A percentile compares a stretch with the other conserved stretches of the same genome.
Evolutionary conservation across 2,113 vertebrate species (phyloP).

Genomic region (Ifrita kowaldi): DNA sequence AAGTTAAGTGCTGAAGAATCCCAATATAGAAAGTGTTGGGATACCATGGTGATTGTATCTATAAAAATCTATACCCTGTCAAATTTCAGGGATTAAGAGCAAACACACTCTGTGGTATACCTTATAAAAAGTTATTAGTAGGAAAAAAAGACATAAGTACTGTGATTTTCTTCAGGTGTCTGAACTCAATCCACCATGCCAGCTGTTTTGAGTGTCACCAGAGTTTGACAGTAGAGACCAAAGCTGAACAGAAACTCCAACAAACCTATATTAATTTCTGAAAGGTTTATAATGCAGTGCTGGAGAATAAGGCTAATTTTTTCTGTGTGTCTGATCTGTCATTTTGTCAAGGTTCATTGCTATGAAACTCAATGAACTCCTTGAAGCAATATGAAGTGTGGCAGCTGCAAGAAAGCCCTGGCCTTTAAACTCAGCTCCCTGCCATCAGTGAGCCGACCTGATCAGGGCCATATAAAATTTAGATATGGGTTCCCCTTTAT

Average conservation of each 20-base stretch:
- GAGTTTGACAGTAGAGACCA: background rate
- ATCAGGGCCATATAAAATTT: background rate
- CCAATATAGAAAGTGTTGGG: conserved; percentile 6
- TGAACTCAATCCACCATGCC: background rate
- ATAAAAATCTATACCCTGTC: conserved; percentile 22
- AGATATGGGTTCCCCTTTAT: background rate
- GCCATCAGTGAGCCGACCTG: background rate
- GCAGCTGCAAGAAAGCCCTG: background rate
- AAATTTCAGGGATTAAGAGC: conserved; percentile 1
- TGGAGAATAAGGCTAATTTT: background rate
- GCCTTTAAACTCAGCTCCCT: background rate
- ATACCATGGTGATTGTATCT: conserved; percentile 32
- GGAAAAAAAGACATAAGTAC: background rate
- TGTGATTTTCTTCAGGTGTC: background rate
- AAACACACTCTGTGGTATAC: background rate
- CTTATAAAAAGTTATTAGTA: background rate
- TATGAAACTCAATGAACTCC: background rate
- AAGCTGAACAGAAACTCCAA: background rate
- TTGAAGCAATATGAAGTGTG: background rate
- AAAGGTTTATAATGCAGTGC: background rate
- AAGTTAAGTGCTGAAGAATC: background rate
- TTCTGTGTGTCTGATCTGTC: background rate
- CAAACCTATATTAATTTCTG: background rate
- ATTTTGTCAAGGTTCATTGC: background rate
- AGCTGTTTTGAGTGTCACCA: background rate